Percentiles rank a stretch among this genome's conserved stretches.
Conservation (phyloP, 92 coral and sea anemone species). For the Desmophyllum pertusum region DNA sequence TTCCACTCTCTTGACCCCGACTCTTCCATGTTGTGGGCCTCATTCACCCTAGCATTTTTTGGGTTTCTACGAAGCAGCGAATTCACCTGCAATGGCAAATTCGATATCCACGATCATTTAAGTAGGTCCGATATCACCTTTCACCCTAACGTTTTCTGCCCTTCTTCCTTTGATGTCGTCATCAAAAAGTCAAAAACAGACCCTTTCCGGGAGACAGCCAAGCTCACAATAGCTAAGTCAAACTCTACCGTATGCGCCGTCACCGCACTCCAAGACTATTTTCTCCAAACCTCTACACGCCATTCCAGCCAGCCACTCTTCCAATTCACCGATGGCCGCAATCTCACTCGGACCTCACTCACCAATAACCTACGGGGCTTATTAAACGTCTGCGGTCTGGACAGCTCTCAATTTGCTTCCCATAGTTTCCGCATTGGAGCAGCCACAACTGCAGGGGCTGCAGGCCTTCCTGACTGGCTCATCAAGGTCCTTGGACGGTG, state of each 20-base stretch:
- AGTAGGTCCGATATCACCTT: not conserved
- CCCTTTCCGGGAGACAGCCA: slow-evolving; percentile 27
- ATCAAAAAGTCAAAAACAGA: slow-evolving; percentile 24
- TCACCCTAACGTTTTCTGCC: not conserved
- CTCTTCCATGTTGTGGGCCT: slow-evolving; percentile 13
- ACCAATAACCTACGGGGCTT: slow-evolving; percentile 13
- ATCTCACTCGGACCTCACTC: slow-evolving; percentile 4
- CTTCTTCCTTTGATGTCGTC: not conserved
- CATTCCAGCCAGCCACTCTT: slow-evolving; percentile 3
- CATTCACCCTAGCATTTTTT: not conserved
- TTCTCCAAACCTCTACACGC: not conserved
- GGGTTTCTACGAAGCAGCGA: not conserved
- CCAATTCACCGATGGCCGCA: not conserved
- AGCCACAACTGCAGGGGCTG: slow-evolving; percentile 13
- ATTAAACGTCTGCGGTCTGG: not conserved
- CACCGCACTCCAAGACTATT: slow-evolving; percentile 3
- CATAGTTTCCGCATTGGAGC: slow-evolving; percentile 12
- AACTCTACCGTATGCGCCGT: slow-evolving; percentile 5
- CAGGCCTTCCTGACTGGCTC: slow-evolving; percentile 6
- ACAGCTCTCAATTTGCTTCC: not conserved
- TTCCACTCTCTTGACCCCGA: not conserved
- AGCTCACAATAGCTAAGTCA: slow-evolving; percentile 15
- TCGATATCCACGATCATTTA: not conserved
- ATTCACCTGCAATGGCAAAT: slow-evolving; percentile 4
- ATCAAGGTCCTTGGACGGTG: not conserved